Evolutionary conservation across 2,888 invertebrate genomes (phyloP), one percentile per base, ranked within the genome.

Genomic region (Pyrochroa serraticornis): DNA sequence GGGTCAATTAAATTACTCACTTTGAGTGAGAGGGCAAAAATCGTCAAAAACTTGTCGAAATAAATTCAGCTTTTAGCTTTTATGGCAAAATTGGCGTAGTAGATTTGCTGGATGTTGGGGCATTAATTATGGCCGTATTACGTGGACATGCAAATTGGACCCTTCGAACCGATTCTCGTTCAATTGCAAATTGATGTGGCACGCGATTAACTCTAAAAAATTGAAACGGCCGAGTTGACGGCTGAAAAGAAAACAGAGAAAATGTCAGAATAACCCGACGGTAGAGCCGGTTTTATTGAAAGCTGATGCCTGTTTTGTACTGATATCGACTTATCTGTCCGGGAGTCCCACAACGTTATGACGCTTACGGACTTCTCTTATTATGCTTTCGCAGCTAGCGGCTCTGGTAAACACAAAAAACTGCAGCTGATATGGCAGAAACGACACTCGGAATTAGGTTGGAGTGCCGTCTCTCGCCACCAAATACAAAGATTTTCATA

Each of bases 261-360:
- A 45, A 38, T 14, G 52, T 52, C 52, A 45, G 44, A 52, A 45
- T 52, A 52, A 50, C 45, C 14, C 52, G 37, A 9, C 36, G 49
- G 57, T 22, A 57, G 58, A 52, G 43, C 36, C 51, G 47, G 48
- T 60, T 60, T 62, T 57, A 62, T 60, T 60, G 59, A 47, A 54
- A 54, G 51, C 46, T 58, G 49, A 46, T 44, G 61, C 43, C 62
- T 64, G 62, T 60, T 62, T 56, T 64, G 64, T 60, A 57, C 62
- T 62, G 64, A 64, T 64, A 64, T 62, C 57, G 64, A 62, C 61
- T 59, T 60, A 62, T 60, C 64, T 64, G 60, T 62, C 61, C 41
- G 35, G 49, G 46, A 52, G 48, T 55, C 51, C 47, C 42, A 35
- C 51, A 44, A 58, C 47, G 50, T 58, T 61, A 55, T 61, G 61